Conservation (phyloP, 2,888 invertebrate genomes). For the Emmelina monodactyla region DNA sequence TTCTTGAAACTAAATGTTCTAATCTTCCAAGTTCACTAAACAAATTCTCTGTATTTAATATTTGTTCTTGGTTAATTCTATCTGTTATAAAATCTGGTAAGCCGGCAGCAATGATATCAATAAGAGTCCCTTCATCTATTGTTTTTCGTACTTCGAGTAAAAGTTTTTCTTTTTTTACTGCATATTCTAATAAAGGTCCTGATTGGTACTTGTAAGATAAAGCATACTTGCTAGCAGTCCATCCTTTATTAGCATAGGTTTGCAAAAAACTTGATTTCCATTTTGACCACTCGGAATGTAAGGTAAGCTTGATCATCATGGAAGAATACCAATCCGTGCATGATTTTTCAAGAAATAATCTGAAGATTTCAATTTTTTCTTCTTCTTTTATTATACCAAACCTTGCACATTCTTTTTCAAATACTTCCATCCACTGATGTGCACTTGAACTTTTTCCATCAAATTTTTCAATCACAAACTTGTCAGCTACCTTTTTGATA, state of each 20-base stretch:
- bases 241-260: slow-evolving; percentile 19
- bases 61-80: slow-evolving; percentile 5
- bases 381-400: slow-evolving; percentile 16
- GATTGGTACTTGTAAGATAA: slow-evolving; percentile 18
- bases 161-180: slow-evolving; percentile 20
- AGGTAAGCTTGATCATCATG: slow-evolving; percentile 15
- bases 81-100: slow-evolving; percentile 7
- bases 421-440: slow-evolving; percentile 19
- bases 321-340: slow-evolving; percentile 17
- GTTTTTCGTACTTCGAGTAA: slow-evolving; percentile 10
- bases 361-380: slow-evolving; percentile 19
- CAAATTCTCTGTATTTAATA: not conserved
- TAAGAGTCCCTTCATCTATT: slow-evolving; percentile 6
- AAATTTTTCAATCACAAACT: slow-evolving; percentile 23
- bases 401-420: slow-evolving; percentile 21
- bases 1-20: slow-evolving; percentile 1
- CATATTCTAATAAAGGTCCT: slow-evolving; percentile 22
- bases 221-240: slow-evolving; percentile 17
- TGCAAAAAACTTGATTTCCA: slow-evolving; percentile 20
- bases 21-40: slow-evolving; percentile 4
- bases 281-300: slow-evolving; percentile 15
- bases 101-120: slow-evolving; percentile 9
- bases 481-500: slow-evolving; percentile 17
- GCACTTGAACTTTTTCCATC: slow-evolving; percentile 16
- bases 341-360: slow-evolving; percentile 18